Percentiles rank a stretch among this genome's conserved stretches.
Evolutionary conservation across 2,113 vertebrate species (phyloP).

Genomic region (Microcebus ravelobensis): DNA sequence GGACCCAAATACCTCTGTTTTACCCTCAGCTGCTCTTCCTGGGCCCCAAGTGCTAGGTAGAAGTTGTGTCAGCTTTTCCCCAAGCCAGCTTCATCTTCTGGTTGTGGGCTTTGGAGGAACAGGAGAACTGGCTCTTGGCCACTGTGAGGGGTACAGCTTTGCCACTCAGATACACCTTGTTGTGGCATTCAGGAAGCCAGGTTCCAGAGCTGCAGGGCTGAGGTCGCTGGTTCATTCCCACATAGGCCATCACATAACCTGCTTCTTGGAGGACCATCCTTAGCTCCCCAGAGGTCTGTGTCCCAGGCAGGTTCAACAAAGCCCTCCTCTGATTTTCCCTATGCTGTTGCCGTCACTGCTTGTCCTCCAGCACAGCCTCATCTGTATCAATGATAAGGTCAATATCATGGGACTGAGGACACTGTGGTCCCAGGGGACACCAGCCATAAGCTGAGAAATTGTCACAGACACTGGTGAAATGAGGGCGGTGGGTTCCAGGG

Average conservation of each 20-base stretch:
- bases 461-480: slow-evolving; percentile 83
- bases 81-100: slow-evolving; percentile 94
- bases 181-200: slow-evolving; percentile 90
- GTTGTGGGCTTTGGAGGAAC: slow-evolving; percentile 93
- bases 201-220: slow-evolving; percentile 50
- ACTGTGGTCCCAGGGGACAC: slow-evolving; percentile 93
- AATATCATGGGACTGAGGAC: slow-evolving; percentile 94
- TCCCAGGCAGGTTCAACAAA: slow-evolving; percentile 56
- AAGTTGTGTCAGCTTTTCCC: slow-evolving; percentile 79
- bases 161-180: slow-evolving; percentile 98
- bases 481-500: slow-evolving; percentile 75
- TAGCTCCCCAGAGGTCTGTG: slow-evolving; percentile 52
- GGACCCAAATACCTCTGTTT: background rate
- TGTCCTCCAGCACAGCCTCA: slow-evolving; percentile 88
- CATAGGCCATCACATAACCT: slow-evolving; percentile 93
- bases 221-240: slow-evolving; percentile 82
- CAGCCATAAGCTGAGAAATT: slow-evolving; percentile 95
- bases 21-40: background rate
- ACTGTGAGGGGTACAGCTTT: slow-evolving; percentile 94
- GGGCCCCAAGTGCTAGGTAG: background rate
- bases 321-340: slow-evolving; percentile 87
- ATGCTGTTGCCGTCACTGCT: slow-evolving; percentile 86
- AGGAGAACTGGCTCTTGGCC: slow-evolving; percentile 95
- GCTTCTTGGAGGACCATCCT: slow-evolving; percentile 82
- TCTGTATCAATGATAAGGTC: slow-evolving; percentile 96